These are phyloP conservation scores for Tylochromis polylepis DNA, from an alignment of 2,113 vertebrate genomes.

Conservation along the genomic window DNA sequence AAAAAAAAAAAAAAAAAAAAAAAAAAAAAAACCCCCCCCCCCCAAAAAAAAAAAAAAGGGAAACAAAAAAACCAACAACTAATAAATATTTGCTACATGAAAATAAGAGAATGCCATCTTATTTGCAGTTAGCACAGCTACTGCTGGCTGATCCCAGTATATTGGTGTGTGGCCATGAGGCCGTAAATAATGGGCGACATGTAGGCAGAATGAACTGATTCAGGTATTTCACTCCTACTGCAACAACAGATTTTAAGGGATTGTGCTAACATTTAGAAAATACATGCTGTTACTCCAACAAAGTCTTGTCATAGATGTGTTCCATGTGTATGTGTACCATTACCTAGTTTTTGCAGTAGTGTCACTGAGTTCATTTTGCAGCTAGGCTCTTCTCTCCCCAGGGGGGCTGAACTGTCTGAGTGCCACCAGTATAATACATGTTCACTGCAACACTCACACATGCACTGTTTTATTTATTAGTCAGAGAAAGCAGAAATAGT, in stretches of 20 bases:
- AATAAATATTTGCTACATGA: too few species aligned
- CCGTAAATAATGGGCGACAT: background rate
- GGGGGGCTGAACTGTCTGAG: background rate
- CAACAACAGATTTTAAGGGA: background rate
- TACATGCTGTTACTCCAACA: background rate
- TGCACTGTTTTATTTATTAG: rapidly evolving
- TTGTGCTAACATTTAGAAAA: background rate
- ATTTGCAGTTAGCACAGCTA: background rate
- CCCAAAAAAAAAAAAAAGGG: too few species aligned
- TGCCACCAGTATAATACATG: background rate
- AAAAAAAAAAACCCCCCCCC: too few species aligned
- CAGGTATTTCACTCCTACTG: background rate
- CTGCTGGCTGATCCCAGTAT: background rate
- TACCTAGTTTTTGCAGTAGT: background rate
- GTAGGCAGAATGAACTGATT: background rate
- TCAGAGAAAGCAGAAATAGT: background rate
- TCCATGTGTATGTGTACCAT: background rate
- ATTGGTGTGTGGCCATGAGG: rapidly evolving
- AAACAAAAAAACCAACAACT: too few species aligned
- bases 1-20: too few species aligned
- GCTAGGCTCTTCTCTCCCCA: background rate
- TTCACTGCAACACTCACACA: background rate
- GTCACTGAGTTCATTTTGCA: background rate
- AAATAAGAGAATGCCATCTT: background rate
- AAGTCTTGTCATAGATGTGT: background rate